A percentile compares a stretch with the other conserved stretches of the same genome.
Evolutionary conservation across 2,888 invertebrate genomes (phyloP).

Genomic region (Drosophila buzzatii): DNA sequence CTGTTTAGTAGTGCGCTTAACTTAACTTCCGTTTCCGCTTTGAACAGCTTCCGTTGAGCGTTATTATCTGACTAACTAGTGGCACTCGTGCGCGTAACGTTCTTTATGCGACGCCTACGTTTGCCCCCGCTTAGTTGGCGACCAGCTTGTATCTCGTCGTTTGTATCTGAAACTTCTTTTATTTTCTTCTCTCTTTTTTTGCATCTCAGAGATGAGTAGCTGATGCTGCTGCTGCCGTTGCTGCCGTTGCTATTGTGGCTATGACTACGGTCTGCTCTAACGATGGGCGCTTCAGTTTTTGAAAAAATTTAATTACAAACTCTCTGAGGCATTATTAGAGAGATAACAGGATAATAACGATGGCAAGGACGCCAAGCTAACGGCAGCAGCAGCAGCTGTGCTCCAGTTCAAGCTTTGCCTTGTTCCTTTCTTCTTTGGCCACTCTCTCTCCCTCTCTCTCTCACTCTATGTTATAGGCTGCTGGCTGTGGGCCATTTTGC

Average conservation of each 20-base stretch:
- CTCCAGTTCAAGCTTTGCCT: slow-evolving; percentile 56
- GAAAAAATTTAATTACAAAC: slow-evolving; percentile 81
- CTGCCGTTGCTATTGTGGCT: slow-evolving; percentile 28
- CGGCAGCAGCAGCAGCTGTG: slow-evolving; percentile 57
- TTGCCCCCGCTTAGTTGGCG: slow-evolving; percentile 4
- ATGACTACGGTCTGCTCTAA: slow-evolving; percentile 39
- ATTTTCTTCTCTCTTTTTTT: slow-evolving; percentile 31
- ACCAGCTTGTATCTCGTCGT: slow-evolving; percentile 31
- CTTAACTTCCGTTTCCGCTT: slow-evolving; percentile 81
- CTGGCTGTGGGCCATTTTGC: slow-evolving; percentile 57
- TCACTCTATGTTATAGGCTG: slow-evolving; percentile 33
- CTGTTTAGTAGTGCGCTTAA: slow-evolving; percentile 81
- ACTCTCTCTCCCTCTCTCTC: slow-evolving; percentile 25
- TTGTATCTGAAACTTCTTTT: slow-evolving; percentile 40
- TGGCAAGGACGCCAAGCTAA: slow-evolving; percentile 70
- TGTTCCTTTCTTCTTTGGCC: slow-evolving; percentile 24
- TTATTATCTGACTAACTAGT: slow-evolving; percentile 81
- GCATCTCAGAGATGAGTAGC: slow-evolving; percentile 42
- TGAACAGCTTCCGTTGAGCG: slow-evolving; percentile 77
- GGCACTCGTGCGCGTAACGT: slow-evolving; percentile 80
- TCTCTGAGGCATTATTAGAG: slow-evolving; percentile 82
- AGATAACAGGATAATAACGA: slow-evolving; percentile 82
- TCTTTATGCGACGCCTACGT: slow-evolving; percentile 53
- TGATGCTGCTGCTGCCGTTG: slow-evolving; percentile 3
- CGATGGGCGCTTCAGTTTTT: slow-evolving; percentile 70